Base-by-base conservation (phyloP, 2,888 invertebrate genomes). In the Venusia cambrica region DNA sequence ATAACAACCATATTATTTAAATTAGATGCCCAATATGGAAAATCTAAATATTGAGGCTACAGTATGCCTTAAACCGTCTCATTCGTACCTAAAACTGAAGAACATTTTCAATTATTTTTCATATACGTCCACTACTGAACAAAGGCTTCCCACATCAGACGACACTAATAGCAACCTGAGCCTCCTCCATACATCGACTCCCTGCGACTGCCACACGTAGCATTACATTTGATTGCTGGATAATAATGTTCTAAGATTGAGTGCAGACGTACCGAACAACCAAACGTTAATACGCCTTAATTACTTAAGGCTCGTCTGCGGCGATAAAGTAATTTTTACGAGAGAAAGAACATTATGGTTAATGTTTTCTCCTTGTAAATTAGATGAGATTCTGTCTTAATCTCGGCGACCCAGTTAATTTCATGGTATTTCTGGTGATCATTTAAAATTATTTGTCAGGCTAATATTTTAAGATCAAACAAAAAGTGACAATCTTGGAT, bases 231-330 rank as follows among this genome's bases (percentile, higher is more conserved):
- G 10, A 16, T 17, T 28, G 13, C 22, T 9, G 7, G 27, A 25
- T 17, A 11, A 33, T 17, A 16, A 33, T 25, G 16, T 28, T 24
- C 7, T 73, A 81, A 78, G 62, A 51, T 56, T 45, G 14, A 51
- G 63, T 68, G 65, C 72, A 72, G 72, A 71, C 78, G 80, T 74
- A 73, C 64, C 54, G 60, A 73, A 75, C 60, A 63, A 65, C 64
- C 56, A 48, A 57, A 76, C 78, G 76, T 80, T 83, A 77, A 79
- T 78, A 73, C 68, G 54, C 62, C 64, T 79, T 83, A 83, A 81
- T 79, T 78, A 71, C 72, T 57, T 63, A 58, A 65, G 68, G 62
- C 69, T 62, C 64, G 64, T 61, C 56, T 60, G 57, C 46, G 48
- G 53, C 69, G 64, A 72, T 80, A 75, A 80, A 78, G 64, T 69